Evolutionary conservation across 1,140 invertebrate species (phyloP), one percentile per base, ranked within the genome.

Genomic region (Achatina immaculata): DNA sequence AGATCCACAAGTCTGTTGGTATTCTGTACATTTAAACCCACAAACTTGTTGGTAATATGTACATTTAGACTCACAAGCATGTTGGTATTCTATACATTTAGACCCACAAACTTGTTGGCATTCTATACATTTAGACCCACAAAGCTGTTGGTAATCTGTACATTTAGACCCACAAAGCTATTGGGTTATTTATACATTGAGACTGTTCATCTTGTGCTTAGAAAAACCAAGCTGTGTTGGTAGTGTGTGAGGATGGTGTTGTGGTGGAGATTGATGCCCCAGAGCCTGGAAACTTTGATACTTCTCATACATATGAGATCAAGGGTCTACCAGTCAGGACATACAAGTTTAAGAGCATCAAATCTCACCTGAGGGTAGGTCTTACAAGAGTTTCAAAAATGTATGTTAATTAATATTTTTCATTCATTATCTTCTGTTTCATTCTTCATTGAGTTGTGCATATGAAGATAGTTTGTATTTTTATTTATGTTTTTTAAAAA

Each of bases 331-430:
- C 85, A 28, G 87, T 85, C n/a, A 85, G 83, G 48, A 81, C 71
- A 9, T 90, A 85, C 82, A 79, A 80, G 42, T 91, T 92, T 78
- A 87, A 86, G 66, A 91, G 90, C 82, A 85, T 91, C 81, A 92
- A 92, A 82, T 91, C 90, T 34, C 79, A 80, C 36, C 81, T 91
- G 11, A 82, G 89, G 85, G 91, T 91, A 83, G 87, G 86, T 85
- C 42, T 31, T 51, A 38, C 69, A 6, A 45, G 21, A n/a, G n/a
- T n/a, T n/a, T n/a, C 34, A 55, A 62, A 34, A n/a, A n/a, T 16
- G 14, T 55, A 14, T 16, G 14, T 16, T 16, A 55, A 55, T 55
- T n/a, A 55, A 55, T 55, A 55, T 55, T 55, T 16, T 55, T 55
- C 14, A 16, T n/a, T n/a, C 51, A 16, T 55, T 55, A n/a, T 14